phyloP scores from a whole-genome alignment of 2,113 vertebrate species.

The Tupaia tana region DNA sequence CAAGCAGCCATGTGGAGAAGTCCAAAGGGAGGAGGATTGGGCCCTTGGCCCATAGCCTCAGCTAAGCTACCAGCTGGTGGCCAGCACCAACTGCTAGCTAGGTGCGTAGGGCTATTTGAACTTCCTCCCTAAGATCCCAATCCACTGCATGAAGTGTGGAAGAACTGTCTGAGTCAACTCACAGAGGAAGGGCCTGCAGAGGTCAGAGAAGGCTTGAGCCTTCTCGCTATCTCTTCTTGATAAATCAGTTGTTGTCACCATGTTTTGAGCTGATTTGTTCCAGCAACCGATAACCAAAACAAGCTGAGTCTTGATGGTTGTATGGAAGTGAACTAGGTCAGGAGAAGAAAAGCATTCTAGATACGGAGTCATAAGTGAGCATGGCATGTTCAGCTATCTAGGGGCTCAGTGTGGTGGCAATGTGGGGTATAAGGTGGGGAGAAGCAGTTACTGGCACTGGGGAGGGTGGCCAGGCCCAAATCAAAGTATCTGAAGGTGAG shows the following conservation, averaged over 20 bases:
- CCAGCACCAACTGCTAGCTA: neutral
- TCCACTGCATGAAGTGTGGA: neutral
- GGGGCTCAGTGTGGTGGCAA: neutral
- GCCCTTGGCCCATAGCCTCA: too few species aligned
- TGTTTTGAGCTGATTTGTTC: neutral
- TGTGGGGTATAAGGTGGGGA: accelerated
- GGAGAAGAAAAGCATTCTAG: neutral
- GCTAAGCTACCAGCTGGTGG: neutral
- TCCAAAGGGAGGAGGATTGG: neutral
- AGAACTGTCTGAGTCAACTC: neutral
- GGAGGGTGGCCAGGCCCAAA: neutral
- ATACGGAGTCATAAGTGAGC: neutral
- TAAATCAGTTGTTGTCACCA: neutral
- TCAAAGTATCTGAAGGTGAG: neutral
- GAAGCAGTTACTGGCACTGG: neutral
- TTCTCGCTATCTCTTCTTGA: neutral
- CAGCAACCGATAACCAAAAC: neutral
- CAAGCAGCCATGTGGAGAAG: neutral
- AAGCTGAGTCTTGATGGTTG: neutral
- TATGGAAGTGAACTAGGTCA: neutral
- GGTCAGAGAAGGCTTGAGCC: too few species aligned
- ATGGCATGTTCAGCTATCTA: neutral
- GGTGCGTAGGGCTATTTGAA: neutral
- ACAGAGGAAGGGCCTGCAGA: neutral
- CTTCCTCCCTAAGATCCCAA: neutral